These are phyloP conservation scores for Suillia variegata DNA, from an alignment of 2,888 invertebrate species.

Conservation along the genomic window DNA sequence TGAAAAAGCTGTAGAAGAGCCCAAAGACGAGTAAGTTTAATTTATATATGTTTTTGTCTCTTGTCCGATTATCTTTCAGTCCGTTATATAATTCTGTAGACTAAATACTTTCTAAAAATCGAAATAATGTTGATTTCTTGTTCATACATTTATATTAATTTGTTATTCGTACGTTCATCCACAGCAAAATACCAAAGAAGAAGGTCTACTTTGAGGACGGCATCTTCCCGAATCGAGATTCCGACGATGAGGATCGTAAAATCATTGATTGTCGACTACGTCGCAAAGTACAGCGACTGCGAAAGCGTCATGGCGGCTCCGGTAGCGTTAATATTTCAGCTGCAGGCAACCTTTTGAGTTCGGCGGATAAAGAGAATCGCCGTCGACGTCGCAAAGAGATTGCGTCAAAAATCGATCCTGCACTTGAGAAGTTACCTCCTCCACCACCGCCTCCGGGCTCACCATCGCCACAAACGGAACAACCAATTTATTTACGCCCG, in stretches of 20 bases:
- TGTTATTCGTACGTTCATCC: too few relatives aligned
- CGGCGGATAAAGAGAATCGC: conserved; percentile 26
- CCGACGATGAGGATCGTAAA: conserved; percentile 52
- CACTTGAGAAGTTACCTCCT: conserved; percentile 41
- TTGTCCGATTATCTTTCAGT: too few relatives aligned
- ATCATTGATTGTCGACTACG: conserved; percentile 42
- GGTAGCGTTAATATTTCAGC: conserved; percentile 21
- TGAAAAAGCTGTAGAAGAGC: conserved; percentile 17
- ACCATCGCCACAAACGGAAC: conserved; percentile 44
- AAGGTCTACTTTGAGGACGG: conserved; percentile 55
- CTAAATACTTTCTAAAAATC: too few relatives aligned
- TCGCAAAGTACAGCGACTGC: conserved; percentile 39
- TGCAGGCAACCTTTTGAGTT: conserved; percentile 25
- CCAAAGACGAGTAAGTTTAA: conserved; percentile 38
- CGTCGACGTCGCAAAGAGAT: conserved; percentile 26
- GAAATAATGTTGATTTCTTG: too few relatives aligned
- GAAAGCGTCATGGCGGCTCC: conserved; percentile 36
- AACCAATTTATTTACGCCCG: conserved; percentile 46
- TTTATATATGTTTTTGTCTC: too few relatives aligned
- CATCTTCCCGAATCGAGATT: conserved; percentile 53
- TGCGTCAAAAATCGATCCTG: conserved; percentile 37
- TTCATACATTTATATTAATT: too few relatives aligned
- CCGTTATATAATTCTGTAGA: too few relatives aligned
- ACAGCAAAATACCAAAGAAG: conserved; percentile 35
- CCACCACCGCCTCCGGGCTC: conserved; percentile 49